phyloP scores from a whole-genome alignment of 2,113 vertebrate species.

The Cynopterus brachyotis region DNA sequence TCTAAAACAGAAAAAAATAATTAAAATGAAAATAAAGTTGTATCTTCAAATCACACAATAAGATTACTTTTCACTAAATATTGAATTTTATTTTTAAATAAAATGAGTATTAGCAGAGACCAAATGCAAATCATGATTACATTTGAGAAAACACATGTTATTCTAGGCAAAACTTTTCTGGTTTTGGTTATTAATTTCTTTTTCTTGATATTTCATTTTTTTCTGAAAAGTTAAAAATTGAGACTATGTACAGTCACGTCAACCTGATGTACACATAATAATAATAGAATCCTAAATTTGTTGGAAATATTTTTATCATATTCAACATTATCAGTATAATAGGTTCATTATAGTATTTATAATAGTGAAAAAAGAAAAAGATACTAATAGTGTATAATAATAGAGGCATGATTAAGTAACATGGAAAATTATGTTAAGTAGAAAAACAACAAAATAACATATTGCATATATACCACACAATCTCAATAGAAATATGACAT shows the following conservation, averaged over 20 bases:
- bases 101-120: background rate
- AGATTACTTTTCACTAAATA: background rate
- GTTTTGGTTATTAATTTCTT: background rate
- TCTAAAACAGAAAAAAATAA: background rate
- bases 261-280: background rate
- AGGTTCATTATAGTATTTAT: background rate
- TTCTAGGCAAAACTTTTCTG: background rate
- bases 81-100: background rate
- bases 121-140: background rate
- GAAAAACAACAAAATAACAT: background rate
- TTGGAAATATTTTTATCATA: background rate
- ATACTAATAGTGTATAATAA: background rate
- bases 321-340: background rate
- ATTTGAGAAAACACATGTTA: background rate
- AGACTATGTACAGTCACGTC: background rate
- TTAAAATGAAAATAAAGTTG: slow-evolving; percentile 21
- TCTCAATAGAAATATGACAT: background rate
- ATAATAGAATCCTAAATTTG: background rate
- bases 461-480: background rate
- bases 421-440: background rate
- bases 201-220: background rate
- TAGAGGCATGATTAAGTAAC: background rate
- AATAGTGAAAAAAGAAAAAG: background rate
- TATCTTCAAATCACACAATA: background rate
- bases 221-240: background rate